A percentile compares a stretch with the other conserved stretches of the same genome.
Conservation (phyloP, 2,113 vertebrate genomes). For the Amia ocellicauda region DNA sequence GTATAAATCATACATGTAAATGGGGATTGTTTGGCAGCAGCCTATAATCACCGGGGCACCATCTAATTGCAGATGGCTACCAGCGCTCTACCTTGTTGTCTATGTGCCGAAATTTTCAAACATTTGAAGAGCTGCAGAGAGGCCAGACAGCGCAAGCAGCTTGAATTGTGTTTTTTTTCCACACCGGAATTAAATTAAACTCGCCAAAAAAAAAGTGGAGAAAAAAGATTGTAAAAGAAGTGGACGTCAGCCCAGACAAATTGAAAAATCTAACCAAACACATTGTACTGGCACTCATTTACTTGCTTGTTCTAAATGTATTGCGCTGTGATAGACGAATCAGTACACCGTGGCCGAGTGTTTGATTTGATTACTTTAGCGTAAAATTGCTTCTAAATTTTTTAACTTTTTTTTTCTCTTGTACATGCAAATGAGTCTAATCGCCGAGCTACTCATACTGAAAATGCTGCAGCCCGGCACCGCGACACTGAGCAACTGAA, state of each 20-base stretch:
- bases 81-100: background rate
- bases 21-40: constrained; percentile 3
- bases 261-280: constrained; percentile 17
- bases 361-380: constrained; percentile 13
- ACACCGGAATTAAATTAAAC: constrained; percentile 10
- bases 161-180: constrained; percentile 9
- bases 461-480: background rate
- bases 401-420: constrained; percentile 1
- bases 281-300: constrained; percentile 16
- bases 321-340: constrained; percentile 5
- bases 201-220: background rate
- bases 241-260: constrained; percentile 15
- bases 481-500: background rate
- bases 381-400: constrained; percentile 16
- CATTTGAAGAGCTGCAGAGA: background rate
- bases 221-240: constrained; percentile 1
- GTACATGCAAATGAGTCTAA: constrained; percentile 2
- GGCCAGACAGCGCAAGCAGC: background rate
- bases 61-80: constrained; percentile 1
- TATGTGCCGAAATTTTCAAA: constrained; percentile 9
- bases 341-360: background rate
- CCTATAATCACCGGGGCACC: constrained; percentile 1
- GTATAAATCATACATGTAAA: constrained; percentile 7
- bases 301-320: constrained; percentile 13
- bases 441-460: background rate